A percentile compares a stretch with the other conserved stretches of the same genome.
Evolutionary conservation across 1,140 invertebrate genomes (phyloP).

Genomic region (Uloborus diversus): DNA sequence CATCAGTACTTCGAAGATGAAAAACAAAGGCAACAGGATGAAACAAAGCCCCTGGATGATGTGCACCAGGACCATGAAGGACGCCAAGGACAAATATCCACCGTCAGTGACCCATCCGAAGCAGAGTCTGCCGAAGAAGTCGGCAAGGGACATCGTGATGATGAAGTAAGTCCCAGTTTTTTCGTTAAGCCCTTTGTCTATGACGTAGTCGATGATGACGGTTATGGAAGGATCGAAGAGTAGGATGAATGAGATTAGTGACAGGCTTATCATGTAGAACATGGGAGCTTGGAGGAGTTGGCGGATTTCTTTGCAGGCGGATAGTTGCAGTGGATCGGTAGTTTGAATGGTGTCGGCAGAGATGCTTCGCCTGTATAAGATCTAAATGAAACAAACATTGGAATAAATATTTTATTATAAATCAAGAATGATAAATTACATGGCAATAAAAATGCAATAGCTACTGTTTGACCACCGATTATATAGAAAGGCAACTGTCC

Average conservation of each 20-base stretch:
- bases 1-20: neutral
- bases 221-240: constrained; percentile 28
- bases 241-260: constrained; percentile 9
- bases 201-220: constrained; percentile 40
- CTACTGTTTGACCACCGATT: too few species aligned
- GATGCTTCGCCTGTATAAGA: too few species aligned
- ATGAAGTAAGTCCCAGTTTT: constrained; percentile 41
- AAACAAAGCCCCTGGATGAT: constrained; percentile 5
- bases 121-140: constrained; percentile 18
- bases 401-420: too few species aligned
- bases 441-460: too few species aligned
- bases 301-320: neutral
- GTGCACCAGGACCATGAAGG: neutral
- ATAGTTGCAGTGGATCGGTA: too few species aligned
- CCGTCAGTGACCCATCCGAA: constrained; percentile 15
- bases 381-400: too few species aligned
- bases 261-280: constrained; percentile 48
- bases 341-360: too few species aligned
- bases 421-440: too few species aligned
- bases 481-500: too few species aligned
- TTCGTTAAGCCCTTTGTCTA: constrained; percentile 34
- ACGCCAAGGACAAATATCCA: neutral
- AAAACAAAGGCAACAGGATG: neutral
- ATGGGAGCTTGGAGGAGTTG: constrained; percentile 32
- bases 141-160: constrained; percentile 16